Base-by-base conservation (phyloP, 2,113 vertebrate genomes). In the Entelurus aequoreus region DNA sequence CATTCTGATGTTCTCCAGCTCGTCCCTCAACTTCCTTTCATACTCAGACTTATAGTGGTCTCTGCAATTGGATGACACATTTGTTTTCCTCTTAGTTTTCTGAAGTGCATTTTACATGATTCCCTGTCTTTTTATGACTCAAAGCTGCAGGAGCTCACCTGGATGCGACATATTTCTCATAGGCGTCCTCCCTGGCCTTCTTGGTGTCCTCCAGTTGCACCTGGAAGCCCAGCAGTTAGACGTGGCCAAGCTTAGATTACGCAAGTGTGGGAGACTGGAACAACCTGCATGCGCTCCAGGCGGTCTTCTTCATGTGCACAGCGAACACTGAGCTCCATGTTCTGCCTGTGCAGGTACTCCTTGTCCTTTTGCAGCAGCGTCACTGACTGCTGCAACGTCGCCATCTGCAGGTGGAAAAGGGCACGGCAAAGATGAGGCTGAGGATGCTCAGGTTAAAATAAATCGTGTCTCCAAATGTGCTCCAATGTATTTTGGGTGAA, bases 361-460 rank as follows among this genome's bases (percentile, higher is more conserved):
- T 99, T 99, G 81, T 99, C 97, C 75, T 96, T 99, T 85, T 98
- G 93, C 35, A 99, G 85, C 37, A 99, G 86, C 47, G 87, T 94
- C 42, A 92, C 88, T 5, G 95, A 94, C 75, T 99, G 97, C 56
- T 93, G 93, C 80, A 93, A 77, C 6, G 90, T 88, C 65, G 88
- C 81, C 75, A 94, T 88, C 97, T 99, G 81, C 60, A 70, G 76
- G 67, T 5, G 6, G 69, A 46, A 6, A 57, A 16, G 6, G 51
- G 16, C 13, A 57, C 28, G 16, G 57, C 9, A 16, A 8, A 53
- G 4, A 14, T 6, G 51, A 48, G 48, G 5, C 5, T 4, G 48
- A 48, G 48, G 14, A 48, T 19, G 19, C 19, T 2, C 8, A 48
- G 1, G 40, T 9, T 42, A 9, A 9, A 9, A 8, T 3, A 46